These are phyloP conservation scores for Parasteatoda lunata DNA, from an alignment of 2,888 invertebrate species.

Conservation along the genomic window DNA sequence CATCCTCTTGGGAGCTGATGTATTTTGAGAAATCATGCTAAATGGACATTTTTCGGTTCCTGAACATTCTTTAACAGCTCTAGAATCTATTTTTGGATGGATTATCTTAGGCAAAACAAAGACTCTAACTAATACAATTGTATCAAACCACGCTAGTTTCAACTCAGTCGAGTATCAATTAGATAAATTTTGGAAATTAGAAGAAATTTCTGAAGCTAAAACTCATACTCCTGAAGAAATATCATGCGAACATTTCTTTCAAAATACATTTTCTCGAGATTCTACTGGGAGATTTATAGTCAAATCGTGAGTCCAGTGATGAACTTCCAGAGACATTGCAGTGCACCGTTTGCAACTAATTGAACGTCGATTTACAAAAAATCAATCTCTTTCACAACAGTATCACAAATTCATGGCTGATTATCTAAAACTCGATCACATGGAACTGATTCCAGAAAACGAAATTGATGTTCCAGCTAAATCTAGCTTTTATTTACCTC, in stretches of 20 bases:
- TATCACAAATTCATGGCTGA: constrained; percentile 37
- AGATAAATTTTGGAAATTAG: constrained; percentile 70
- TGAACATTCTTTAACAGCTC: background rate
- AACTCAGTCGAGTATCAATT: constrained; percentile 5
- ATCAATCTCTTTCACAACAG: background rate
- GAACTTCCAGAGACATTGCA: constrained; percentile 20
- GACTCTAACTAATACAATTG: background rate
- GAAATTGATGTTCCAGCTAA: constrained; percentile 62
- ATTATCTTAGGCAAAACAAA: background rate
- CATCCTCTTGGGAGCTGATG: constrained; percentile 3
- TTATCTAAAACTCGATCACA: constrained; percentile 69
- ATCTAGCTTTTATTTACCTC: constrained; percentile 4
- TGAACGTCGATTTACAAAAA: background rate
- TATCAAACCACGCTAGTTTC: background rate
- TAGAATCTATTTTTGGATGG: constrained; percentile 18
- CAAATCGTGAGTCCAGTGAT: constrained; percentile 6
- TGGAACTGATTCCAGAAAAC: constrained; percentile 62
- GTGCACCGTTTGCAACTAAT: background rate
- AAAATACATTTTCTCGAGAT: constrained; percentile 66
- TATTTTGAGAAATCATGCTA: constrained; percentile 16
- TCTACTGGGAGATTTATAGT: constrained; percentile 70
- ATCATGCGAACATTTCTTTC: constrained; percentile 70
- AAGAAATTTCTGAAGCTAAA: constrained; percentile 68
- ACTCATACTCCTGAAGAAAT: background rate
- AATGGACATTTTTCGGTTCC: background rate